Percentiles rank a stretch among this genome's conserved stretches.
These are phyloP conservation scores for Mycalesis mineus DNA, from an alignment of 2,888 invertebrate species.

Conservation along the genomic window DNA sequence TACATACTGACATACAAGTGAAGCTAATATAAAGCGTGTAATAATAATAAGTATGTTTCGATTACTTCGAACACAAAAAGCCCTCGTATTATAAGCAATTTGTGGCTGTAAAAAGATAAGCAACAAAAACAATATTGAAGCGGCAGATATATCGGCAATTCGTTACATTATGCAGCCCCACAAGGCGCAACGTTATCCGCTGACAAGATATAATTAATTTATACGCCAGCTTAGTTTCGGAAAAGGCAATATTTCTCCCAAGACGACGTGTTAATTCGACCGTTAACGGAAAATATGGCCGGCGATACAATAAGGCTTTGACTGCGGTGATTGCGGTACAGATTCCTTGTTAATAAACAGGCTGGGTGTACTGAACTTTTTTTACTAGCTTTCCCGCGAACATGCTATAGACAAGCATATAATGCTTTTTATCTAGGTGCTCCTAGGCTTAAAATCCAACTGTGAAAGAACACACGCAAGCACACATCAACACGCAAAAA, in stretches of 20 bases:
- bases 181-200: slow-evolving; percentile 7
- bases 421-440: too few species aligned
- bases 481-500: too few species aligned
- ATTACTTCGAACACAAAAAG: too few species aligned
- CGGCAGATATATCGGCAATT: neutral
- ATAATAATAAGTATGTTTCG: too few species aligned
- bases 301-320: slow-evolving; percentile 8
- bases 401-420: too few species aligned
- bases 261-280: slow-evolving; percentile 22
- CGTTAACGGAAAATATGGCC: slow-evolving; percentile 17
- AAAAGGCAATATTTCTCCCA: slow-evolving; percentile 14
- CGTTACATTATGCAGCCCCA: slow-evolving; percentile 5
- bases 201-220: slow-evolving; percentile 19
- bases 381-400: too few species aligned
- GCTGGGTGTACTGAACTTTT: neutral
- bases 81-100: too few species aligned
- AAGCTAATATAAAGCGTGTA: too few species aligned
- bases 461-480: too few species aligned
- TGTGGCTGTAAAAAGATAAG: too few species aligned
- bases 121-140: neutral
- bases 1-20: too few species aligned
- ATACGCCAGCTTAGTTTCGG: slow-evolving; percentile 15
- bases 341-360: neutral
- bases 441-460: too few species aligned
- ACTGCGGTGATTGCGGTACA: slow-evolving; percentile 3